Percentiles rank a stretch among this genome's conserved stretches.
These are phyloP conservation scores for Cantharis flavilabris DNA, from an alignment of 2,888 invertebrate species.

Conservation along the genomic window DNA sequence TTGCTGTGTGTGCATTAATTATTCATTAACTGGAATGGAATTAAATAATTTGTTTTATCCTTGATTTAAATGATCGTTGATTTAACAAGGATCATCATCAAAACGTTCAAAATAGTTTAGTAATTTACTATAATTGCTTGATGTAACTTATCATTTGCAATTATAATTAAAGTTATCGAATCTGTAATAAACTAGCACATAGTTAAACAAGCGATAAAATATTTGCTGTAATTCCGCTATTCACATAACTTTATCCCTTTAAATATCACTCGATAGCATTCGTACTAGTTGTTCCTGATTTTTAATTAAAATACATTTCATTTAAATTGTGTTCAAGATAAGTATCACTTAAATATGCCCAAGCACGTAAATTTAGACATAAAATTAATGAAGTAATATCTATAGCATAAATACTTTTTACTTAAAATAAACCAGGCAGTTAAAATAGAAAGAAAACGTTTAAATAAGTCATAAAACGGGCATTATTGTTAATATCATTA, in stretches of 20 bases:
- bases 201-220: background rate
- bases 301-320: background rate
- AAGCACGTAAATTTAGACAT: background rate
- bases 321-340: background rate
- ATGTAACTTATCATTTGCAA: background rate
- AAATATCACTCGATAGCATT: background rate
- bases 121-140: constrained; percentile 9
- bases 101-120: constrained; percentile 6
- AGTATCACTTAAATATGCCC: background rate
- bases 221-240: background rate
- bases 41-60: background rate
- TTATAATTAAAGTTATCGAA: background rate
- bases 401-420: background rate
- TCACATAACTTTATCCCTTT: background rate
- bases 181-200: background rate
- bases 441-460: background rate
- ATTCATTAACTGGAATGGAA: background rate
- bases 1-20: background rate
- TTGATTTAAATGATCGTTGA: background rate
- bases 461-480: background rate
- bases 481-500: background rate
- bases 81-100: background rate
- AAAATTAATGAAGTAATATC: background rate
- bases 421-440: background rate
- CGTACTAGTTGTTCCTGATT: background rate